phyloP scores from a whole-genome alignment of 2,113 vertebrate species.

The Tylochromis polylepis region DNA sequence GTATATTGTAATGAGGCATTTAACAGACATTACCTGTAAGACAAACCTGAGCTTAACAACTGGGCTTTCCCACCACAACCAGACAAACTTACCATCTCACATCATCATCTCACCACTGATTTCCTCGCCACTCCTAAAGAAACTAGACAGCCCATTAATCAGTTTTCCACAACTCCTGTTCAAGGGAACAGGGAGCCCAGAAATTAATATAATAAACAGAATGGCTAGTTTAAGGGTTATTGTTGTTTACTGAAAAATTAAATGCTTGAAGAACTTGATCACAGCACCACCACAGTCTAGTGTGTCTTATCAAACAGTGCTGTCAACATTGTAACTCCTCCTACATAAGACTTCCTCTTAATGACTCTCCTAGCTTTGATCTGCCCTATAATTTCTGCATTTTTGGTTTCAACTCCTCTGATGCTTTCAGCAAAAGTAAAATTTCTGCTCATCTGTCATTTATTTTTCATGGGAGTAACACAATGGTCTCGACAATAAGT shows the following conservation, averaged over 20 bases:
- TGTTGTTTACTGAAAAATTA: neutral
- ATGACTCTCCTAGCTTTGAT: neutral
- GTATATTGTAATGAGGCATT: neutral
- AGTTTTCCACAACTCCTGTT: neutral
- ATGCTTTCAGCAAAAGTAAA: neutral
- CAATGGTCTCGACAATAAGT: neutral
- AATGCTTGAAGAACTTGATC: neutral
- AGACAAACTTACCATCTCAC: neutral
- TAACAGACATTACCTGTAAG: neutral
- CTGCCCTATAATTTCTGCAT: neutral
- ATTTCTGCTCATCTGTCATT: neutral
- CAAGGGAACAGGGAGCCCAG: neutral
- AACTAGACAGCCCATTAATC: neutral
- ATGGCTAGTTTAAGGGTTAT: neutral
- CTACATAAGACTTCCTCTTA: conserved; percentile 16
- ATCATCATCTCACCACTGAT: neutral
- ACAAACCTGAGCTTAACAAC: neutral
- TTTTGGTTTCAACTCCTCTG: neutral
- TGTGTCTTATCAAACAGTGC: neutral
- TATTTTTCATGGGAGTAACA: neutral
- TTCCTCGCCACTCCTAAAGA: neutral
- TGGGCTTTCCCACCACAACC: neutral
- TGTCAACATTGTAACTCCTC: neutral
- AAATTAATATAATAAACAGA: neutral
- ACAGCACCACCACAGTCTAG: neutral